These are phyloP conservation scores for Ecliptopera silaceata DNA, from an alignment of 2,888 invertebrate species.

Conservation along the genomic window DNA sequence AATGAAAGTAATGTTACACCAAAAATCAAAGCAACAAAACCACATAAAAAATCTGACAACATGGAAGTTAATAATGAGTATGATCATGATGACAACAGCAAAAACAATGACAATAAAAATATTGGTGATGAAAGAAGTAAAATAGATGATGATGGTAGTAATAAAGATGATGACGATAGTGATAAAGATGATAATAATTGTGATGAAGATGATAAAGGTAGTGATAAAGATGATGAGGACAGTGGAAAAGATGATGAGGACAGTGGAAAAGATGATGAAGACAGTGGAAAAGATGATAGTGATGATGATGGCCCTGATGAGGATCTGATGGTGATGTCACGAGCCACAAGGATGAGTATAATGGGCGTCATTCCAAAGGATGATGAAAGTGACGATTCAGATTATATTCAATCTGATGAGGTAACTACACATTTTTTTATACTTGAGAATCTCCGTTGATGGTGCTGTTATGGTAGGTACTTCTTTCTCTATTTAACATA, in stretches of 20 bases:
- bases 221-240: slow-evolving; percentile 67
- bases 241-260: slow-evolving; percentile 10
- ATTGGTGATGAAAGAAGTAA: too few species aligned
- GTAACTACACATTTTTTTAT: slow-evolving; percentile 49
- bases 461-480: too few species aligned
- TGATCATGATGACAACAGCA: slow-evolving; percentile 20
- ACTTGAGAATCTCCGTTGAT: too few species aligned
- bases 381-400: slow-evolving; percentile 71
- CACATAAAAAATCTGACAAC: slow-evolving; percentile 2
- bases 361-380: slow-evolving; percentile 71
- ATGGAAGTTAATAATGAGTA: slow-evolving; percentile 24
- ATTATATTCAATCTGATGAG: slow-evolving; percentile 74
- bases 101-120: too few species aligned
- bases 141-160: too few species aligned
- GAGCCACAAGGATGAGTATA: slow-evolving; percentile 78
- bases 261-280: slow-evolving; percentile 13
- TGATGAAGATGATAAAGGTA: slow-evolving; percentile 36
- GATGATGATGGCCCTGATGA: slow-evolving; percentile 62
- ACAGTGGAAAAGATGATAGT: slow-evolving; percentile 28
- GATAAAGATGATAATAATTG: too few species aligned
- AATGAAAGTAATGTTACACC: background rate
- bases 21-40: background rate
- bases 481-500: too few species aligned
- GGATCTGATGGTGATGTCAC: slow-evolving; percentile 72
- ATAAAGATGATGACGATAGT: too few species aligned